Base-by-base conservation (phyloP, 2,797 vertebrate species). In the Myotis findleyi region DNA sequence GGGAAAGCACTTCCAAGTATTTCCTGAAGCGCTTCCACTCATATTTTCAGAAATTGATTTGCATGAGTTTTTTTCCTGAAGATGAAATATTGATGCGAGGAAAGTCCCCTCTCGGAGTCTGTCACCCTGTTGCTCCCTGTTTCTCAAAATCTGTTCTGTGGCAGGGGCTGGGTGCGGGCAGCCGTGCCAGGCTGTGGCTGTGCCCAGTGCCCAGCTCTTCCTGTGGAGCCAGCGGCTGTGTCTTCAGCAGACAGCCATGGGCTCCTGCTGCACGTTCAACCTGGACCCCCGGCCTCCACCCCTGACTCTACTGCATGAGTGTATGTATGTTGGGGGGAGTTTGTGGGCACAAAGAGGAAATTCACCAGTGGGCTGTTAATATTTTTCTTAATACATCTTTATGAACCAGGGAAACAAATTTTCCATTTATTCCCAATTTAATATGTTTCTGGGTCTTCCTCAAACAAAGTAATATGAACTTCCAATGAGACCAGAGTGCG, bases 341-440 rank as follows among this genome's bases (percentile, higher is more conserved):
- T 66, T 62, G 14, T 68, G 55, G 81, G 53, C 77, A 7, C 30
- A 49, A 71, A 59, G 18, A 75, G 38, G 16, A 71, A 83, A 41
- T 23, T 72, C 7, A 55, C 41, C 53, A 36, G 53, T 66, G n/a
- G 18, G 23, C 25, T 71, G 1, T 66, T 71, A 51, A 49, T 51
- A 64, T n/a, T 66, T 89, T 89, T 66, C 41, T 80, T 77, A 53
- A 36, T 77, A 7, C 62, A 55, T 30, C 33, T 44, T 38, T 80
- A 47, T 59, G 16, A 59, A 64, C 44, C 44, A 41, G 16, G 11
- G 21, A 59, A 95, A 95, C 79, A n/a, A 41, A 13, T 3, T 73
- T 77, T 94, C 87, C 64, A 64, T 83, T 51, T 75, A 73, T 71
- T 85, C 30, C 79, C 91, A 49, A 79, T 91, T 94, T 69, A 83